A percentile compares a stretch with the other conserved stretches of the same genome.
Evolutionary conservation across 2,888 invertebrate species (phyloP).

Genomic region (Nymphalis polychloros): DNA sequence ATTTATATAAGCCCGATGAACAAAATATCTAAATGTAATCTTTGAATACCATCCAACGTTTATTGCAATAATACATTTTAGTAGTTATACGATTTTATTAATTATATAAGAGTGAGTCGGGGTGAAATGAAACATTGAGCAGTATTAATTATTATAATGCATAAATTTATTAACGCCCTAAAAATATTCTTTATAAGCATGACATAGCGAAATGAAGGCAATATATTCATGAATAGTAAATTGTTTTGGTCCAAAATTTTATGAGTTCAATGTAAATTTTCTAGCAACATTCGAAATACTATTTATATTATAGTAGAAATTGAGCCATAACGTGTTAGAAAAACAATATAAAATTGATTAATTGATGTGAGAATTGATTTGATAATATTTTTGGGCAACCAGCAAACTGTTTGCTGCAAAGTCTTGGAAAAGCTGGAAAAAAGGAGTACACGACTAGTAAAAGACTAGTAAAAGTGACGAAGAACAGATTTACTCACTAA

Average conservation of each 20-base stretch:
- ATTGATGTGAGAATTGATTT: too few relatives aligned
- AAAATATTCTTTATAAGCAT: not conserved
- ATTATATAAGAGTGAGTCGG: constrained; percentile 17
- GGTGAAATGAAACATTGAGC: constrained; percentile 32
- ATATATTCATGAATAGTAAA: not conserved
- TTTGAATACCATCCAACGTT: constrained; percentile 29
- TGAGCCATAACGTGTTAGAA: too few relatives aligned
- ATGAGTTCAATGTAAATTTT: not conserved
- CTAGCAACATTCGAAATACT: not conserved
- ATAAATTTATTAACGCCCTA: not conserved
- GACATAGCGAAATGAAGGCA: constrained; percentile 1
- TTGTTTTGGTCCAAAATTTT: constrained; percentile 6
- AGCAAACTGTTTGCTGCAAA: too few relatives aligned
- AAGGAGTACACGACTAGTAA: too few relatives aligned
- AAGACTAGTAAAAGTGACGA: too few relatives aligned
- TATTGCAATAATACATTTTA: constrained; percentile 31
- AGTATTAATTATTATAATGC: constrained; percentile 9
- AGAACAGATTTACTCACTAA: too few relatives aligned
- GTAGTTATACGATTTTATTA: constrained; percentile 29
- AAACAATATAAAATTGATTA: too few relatives aligned
- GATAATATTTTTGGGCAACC: too few relatives aligned
- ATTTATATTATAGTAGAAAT: too few relatives aligned
- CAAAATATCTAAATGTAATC: not conserved
- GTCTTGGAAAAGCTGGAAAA: too few relatives aligned
- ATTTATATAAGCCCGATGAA: too few relatives aligned